Percentiles rank a stretch among this genome's conserved stretches.
Conservation (phyloP, 2,113 vertebrate genomes). For the Catharus minimus region DNA sequence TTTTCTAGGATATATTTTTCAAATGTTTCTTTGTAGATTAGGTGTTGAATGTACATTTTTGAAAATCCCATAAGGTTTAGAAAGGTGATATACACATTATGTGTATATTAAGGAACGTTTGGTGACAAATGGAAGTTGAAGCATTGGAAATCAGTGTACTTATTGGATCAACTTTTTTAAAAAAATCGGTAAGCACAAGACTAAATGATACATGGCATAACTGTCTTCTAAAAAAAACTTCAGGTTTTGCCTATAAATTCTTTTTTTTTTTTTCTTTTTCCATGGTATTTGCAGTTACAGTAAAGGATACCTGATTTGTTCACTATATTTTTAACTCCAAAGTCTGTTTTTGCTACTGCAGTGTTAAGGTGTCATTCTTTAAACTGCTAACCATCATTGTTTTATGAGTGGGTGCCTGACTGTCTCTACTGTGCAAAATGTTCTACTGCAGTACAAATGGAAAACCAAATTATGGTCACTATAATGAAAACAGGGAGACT, state of each 20-base stretch:
- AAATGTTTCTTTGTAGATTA: background rate
- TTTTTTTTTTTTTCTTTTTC: background rate
- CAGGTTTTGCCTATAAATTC: background rate
- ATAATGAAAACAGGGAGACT: background rate
- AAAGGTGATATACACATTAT: background rate
- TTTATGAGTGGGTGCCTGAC: background rate
- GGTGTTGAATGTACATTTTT: background rate
- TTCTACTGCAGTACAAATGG: background rate
- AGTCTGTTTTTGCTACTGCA: background rate
- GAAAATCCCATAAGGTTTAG: background rate
- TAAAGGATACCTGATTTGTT: background rate
- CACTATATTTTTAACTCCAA: background rate
- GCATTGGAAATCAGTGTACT: background rate
- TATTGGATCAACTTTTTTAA: background rate
- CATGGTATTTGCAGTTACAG: background rate
- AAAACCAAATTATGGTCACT: background rate
- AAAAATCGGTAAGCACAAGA: background rate
- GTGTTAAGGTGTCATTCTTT: background rate
- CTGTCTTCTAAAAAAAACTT: background rate
- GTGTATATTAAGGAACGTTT: background rate
- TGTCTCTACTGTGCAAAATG: background rate
- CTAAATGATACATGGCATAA: background rate
- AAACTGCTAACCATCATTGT: background rate
- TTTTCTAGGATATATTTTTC: background rate
- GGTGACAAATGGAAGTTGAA: background rate